Evolutionary conservation across 1,140 invertebrate genomes (phyloP).

Genomic region (Heliothis subflexa): DNA sequence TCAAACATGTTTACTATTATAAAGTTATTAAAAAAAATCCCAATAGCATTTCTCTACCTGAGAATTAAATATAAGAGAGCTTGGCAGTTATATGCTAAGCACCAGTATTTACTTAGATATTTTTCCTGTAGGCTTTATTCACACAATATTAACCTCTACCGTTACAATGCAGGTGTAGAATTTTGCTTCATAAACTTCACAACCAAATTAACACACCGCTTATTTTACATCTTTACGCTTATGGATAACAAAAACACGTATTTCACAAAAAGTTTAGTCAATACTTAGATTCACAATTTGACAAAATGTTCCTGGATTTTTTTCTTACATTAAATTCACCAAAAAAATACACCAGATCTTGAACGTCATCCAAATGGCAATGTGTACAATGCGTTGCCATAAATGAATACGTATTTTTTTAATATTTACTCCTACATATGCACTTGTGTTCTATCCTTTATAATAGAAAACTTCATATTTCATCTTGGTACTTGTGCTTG

Average conservation of each 20-base stretch:
- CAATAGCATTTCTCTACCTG: no score
- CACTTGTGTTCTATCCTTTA: neutral
- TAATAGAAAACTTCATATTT: conserved; percentile 14
- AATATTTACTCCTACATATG: neutral
- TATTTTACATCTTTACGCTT: conserved; percentile 4
- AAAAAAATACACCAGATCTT: no score
- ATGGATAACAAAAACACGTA: neutral
- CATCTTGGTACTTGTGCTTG: neutral
- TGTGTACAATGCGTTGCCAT: neutral
- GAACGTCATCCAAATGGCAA: no score
- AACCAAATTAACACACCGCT: neutral
- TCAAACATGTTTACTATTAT: no score
- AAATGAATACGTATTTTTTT: neutral
- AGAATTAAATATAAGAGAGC: no score
- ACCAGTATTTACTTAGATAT: no score
- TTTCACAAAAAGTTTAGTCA: no score
- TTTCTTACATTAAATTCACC: no score
- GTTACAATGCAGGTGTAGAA: neutral
- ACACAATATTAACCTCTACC: neutral
- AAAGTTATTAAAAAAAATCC: no score
- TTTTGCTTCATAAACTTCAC: conserved; percentile 11
- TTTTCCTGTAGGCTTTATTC: neutral
- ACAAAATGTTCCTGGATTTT: no score
- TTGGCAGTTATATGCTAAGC: no score
- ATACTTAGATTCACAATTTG: no score